phyloP scores from a whole-genome alignment of 2,888 invertebrate species.

The Amiota minor region DNA sequence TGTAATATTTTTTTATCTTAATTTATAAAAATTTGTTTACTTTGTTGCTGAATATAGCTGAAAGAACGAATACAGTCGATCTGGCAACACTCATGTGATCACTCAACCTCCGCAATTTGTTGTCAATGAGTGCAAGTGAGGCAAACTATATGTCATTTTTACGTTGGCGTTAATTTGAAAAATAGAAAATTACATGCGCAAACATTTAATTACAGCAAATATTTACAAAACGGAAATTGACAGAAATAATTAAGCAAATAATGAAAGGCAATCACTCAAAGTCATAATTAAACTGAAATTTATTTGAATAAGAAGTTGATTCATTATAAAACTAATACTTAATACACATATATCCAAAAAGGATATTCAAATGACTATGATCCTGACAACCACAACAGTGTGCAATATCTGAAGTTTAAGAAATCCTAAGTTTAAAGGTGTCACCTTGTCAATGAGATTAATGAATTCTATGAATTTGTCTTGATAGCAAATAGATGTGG shows the following conservation, averaged over 20 bases:
- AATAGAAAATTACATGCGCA: neutral
- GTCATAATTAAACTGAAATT: neutral
- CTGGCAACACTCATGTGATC: neutral
- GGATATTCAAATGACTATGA: too few relatives aligned
- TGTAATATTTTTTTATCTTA: too few relatives aligned
- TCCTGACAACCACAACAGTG: too few relatives aligned
- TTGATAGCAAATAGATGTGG: conserved; percentile 58
- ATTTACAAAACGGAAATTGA: conserved; percentile 22
- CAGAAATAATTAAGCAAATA: conserved; percentile 9
- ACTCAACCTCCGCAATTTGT: neutral
- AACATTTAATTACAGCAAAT: conserved; percentile 13
- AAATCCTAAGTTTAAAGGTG: too few relatives aligned
- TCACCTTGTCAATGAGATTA: neutral
- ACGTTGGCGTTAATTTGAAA: conserved; percentile 28
- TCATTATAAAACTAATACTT: neutral
- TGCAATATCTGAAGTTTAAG: too few relatives aligned
- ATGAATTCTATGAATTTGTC: neutral
- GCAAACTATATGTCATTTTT: conserved; percentile 8
- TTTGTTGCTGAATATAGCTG: too few relatives aligned
- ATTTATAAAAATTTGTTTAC: too few relatives aligned
- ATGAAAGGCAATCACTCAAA: neutral
- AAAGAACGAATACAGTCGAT: neutral
- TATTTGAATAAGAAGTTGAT: neutral
- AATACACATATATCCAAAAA: too few relatives aligned
- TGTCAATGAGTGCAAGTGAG: neutral